Base-by-base conservation (phyloP, 64 coral and sea anemone species). In the Montipora efflorescens region DNA sequence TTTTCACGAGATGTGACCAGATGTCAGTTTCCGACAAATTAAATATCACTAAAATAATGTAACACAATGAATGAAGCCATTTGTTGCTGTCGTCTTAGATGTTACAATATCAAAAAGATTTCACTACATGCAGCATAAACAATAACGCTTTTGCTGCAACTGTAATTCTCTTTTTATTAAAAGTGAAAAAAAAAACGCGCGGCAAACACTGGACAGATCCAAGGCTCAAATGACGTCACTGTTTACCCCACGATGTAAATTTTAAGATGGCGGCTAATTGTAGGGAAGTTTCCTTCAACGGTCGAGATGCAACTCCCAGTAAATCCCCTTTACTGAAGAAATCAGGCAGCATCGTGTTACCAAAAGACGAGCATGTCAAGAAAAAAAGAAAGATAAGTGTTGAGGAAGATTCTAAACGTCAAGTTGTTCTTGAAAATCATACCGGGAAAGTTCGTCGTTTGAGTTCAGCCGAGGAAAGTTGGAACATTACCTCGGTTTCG, bases 381-480 rank as follows among this genome's bases (percentile, higher is more conserved):
- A 97, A 97, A 80, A 97, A 97, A 97, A 82, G 96, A 70, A 97
- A 97, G 64, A 90, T 89, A 23, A 89, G 77, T 28, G 77, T 87
- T 11, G 93, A 97, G 69, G 74, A 21, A 90, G 88, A 90, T 53
- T 49, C 80, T 11, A 88, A 67, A 84, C 46, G 8, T 25, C 80
- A 16, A 67, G 51, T 78, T n/a, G 67, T 68, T 84, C 92, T 84
- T 59, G 82, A 86, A 50, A 86, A 49, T 93, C 82, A 86, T 86
- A 22, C 48, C 4, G 66, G 64, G 9, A 86, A 95, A 95, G 80
- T 80, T 44, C 89, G 77, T n/a, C 94, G 64, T 82, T 78, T 83
- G 90, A 91, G 82, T 85, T 92, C 80, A 28, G 77, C 74, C 23
- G 90, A 90, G 25, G 96, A 97, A 80, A 94, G 93, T 76, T 97